Conservation (phyloP, 1,140 invertebrate genomes). For the Heliconius melpomene region DNA sequence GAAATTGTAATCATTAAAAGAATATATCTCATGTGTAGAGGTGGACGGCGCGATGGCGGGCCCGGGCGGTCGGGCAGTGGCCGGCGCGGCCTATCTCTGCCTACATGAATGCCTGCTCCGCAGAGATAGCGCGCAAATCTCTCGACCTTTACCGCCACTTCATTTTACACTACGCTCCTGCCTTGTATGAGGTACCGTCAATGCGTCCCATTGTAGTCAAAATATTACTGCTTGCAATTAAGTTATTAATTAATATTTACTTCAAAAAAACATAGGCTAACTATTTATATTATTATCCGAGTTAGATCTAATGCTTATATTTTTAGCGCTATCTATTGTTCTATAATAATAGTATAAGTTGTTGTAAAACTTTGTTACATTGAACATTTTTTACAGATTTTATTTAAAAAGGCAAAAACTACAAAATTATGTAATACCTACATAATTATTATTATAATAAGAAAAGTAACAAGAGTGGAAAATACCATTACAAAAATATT, state of each 20-base stretch:
- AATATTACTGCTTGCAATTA: not conserved
- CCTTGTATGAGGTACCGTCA: not conserved
- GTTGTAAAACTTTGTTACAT: too few relatives aligned
- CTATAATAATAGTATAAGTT: too few relatives aligned
- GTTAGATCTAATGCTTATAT: too few relatives aligned
- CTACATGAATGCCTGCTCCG: conserved; percentile 71
- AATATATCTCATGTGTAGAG: conserved; percentile 77
- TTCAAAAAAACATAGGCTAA: too few relatives aligned
- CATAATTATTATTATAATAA: too few relatives aligned
- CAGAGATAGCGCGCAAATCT: conserved; percentile 67
- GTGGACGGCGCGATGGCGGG: conserved; percentile 51
- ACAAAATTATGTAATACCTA: too few relatives aligned
- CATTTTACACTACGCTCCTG: conserved; percentile 39
- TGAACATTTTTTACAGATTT: too few relatives aligned
- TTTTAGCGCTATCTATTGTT: too few relatives aligned
- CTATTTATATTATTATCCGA: not conserved
- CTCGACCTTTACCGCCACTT: conserved; percentile 59
- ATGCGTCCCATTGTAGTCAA: not conserved
- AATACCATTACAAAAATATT: too few relatives aligned
- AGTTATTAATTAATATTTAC: not conserved
- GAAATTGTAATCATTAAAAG: conserved; percentile 81
- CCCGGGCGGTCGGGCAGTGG: conserved; percentile 28
- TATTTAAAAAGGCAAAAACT: too few relatives aligned
- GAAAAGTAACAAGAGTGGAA: too few relatives aligned
- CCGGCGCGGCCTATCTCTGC: conserved; percentile 58